A percentile compares a stretch with the other conserved stretches of the same genome.
These are phyloP conservation scores for Austrolebias charrua DNA, from an alignment of 2,797 vertebrate genomes.

Conservation along the genomic window DNA sequence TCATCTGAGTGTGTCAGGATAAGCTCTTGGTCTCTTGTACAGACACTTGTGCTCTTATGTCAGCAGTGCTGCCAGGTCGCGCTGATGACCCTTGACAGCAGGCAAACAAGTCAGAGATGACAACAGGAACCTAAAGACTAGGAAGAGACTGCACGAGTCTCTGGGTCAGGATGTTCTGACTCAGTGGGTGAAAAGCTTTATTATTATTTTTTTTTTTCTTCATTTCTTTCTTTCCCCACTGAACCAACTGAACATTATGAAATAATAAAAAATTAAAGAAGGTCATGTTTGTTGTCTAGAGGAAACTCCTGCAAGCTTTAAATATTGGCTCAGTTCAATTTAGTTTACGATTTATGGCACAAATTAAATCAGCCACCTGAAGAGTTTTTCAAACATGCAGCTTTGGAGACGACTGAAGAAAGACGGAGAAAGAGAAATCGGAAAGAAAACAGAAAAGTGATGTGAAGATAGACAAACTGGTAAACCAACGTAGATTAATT, in stretches of 20 bases:
- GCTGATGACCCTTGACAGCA: conserved; percentile 12
- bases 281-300: background rate
- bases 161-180: background rate
- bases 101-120: conserved; percentile 16
- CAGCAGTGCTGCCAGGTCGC: conserved; percentile 28
- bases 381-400: background rate
- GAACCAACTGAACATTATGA: background rate
- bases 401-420: background rate
- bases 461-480: too few species aligned
- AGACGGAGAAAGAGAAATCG: background rate
- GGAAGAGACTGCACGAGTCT: conserved; percentile 2
- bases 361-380: background rate
- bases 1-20: conserved; percentile 3
- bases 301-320: background rate
- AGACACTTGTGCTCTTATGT: conserved; percentile 19
- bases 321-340: background rate
- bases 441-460: too few species aligned
- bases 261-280: too few species aligned
- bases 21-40: background rate
- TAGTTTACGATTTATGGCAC: background rate
- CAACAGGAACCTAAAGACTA: conserved; percentile 22
- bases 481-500: too few species aligned
- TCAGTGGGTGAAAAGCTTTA: background rate
- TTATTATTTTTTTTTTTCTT: background rate
- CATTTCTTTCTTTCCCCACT: background rate